Percentiles rank a stretch among this genome's conserved stretches.
Conservation (phyloP, 2,113 vertebrate species). For the Rhipidura dahli region DNA sequence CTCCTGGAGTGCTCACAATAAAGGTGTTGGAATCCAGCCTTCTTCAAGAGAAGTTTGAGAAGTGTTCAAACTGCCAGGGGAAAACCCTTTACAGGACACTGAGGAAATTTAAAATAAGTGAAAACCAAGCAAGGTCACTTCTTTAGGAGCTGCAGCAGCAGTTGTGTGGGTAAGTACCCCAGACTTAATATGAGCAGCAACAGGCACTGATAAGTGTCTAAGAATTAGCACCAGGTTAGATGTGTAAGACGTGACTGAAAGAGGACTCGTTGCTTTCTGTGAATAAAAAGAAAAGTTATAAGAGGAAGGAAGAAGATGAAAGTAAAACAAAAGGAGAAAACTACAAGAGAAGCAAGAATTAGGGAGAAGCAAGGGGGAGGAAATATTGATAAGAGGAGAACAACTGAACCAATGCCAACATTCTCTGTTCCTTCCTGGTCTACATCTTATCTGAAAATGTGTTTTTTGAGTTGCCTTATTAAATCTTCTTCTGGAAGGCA, state of each 20-base stretch:
- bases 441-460: neutral
- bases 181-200: neutral
- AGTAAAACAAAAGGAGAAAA: neutral
- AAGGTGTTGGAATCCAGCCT: neutral
- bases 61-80: neutral
- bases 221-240: neutral
- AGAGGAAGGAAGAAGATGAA: neutral
- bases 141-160: neutral
- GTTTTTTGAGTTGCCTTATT: neutral
- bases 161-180: neutral
- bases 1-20: neutral
- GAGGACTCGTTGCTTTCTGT: neutral
- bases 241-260: neutral
- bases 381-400: neutral
- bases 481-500: neutral
- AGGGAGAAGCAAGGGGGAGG: rapidly evolving
- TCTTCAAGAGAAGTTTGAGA: neutral
- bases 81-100: neutral
- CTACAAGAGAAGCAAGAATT: neutral
- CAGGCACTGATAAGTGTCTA: neutral
- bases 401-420: neutral
- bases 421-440: neutral
- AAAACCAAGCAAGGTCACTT: neutral
- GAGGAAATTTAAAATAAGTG: neutral
- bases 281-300: neutral